phyloP scores from a whole-genome alignment of 2,797 vertebrate species.

The Brotula barbata region DNA sequence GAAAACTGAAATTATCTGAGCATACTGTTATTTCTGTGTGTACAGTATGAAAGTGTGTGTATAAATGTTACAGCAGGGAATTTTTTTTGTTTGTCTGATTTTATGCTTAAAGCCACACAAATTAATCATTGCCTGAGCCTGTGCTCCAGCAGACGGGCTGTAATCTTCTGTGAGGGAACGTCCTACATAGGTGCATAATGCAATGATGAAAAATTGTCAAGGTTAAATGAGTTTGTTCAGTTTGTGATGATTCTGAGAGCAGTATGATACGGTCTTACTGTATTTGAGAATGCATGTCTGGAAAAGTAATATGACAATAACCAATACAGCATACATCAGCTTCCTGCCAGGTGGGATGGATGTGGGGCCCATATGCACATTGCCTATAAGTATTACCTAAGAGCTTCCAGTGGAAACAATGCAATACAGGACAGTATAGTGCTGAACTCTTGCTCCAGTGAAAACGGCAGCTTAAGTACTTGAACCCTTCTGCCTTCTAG shows the following conservation, averaged over 20 bases:
- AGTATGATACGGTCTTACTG: too few species aligned
- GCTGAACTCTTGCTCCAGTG: not conserved
- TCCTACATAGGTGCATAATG: slow-evolving; percentile 44
- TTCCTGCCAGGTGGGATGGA: too few species aligned
- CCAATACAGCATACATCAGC: too few species aligned
- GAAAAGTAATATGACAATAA: too few species aligned
- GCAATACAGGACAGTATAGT: too few species aligned
- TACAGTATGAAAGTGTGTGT: not conserved
- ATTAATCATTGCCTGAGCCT: slow-evolving; percentile 19
- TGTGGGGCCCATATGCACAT: too few species aligned
- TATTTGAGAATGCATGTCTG: too few species aligned
- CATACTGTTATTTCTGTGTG: not conserved
- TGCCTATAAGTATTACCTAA: too few species aligned
- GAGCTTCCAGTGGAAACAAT: too few species aligned
- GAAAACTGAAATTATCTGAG: not conserved
- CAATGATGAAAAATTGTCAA: not conserved
- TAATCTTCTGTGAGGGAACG: slow-evolving; percentile 57
- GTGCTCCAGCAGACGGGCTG: slow-evolving; percentile 24
- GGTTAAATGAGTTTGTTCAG: too few species aligned
- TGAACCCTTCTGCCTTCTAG: slow-evolving; percentile 43
- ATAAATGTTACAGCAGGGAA: not conserved
- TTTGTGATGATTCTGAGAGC: too few species aligned
- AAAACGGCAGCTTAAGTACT: not conserved
- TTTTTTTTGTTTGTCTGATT: too few species aligned
- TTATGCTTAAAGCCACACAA: not conserved